These are phyloP conservation scores for Leucoraja ocellata DNA, from an alignment of 2,797 vertebrate species.

Conservation along the genomic window DNA sequence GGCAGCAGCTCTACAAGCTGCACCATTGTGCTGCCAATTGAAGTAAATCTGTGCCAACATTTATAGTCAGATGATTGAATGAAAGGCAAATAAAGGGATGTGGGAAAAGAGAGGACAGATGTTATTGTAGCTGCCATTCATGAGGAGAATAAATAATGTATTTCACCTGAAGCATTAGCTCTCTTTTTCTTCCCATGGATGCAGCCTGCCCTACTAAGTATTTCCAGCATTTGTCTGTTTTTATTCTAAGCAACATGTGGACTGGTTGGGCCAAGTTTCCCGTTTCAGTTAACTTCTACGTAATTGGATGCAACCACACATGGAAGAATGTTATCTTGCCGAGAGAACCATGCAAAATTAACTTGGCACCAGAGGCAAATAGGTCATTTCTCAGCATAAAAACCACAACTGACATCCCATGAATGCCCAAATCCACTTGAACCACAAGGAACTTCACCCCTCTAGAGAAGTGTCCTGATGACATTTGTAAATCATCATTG, in stretches of 20 bases:
- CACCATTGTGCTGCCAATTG: not conserved
- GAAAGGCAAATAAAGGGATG: not conserved
- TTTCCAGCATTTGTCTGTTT: too few species aligned
- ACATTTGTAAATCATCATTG: not conserved
- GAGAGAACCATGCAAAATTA: conserved; percentile 3
- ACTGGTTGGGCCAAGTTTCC: not conserved
- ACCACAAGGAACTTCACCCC: not conserved
- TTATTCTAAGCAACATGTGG: not conserved
- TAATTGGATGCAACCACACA: not conserved
- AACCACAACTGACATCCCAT: conserved; percentile 21
- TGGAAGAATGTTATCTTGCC: conserved; percentile 5
- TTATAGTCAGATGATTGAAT: not conserved
- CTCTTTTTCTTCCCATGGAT: too few species aligned
- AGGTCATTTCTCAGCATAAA: not conserved
- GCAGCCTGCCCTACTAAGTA: too few species aligned
- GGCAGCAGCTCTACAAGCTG: too few species aligned
- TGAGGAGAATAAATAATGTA: not conserved
- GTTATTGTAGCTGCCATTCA: not conserved
- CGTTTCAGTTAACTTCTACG: not conserved
- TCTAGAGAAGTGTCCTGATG: not conserved
- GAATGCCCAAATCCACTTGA: not conserved
- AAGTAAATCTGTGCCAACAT: not conserved
- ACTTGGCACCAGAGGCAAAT: not conserved
- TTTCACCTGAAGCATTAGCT: too few species aligned
- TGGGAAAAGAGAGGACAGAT: not conserved